Conservation (phyloP, 2,797 vertebrate genomes). For the Clarias laeviceps region DNA sequence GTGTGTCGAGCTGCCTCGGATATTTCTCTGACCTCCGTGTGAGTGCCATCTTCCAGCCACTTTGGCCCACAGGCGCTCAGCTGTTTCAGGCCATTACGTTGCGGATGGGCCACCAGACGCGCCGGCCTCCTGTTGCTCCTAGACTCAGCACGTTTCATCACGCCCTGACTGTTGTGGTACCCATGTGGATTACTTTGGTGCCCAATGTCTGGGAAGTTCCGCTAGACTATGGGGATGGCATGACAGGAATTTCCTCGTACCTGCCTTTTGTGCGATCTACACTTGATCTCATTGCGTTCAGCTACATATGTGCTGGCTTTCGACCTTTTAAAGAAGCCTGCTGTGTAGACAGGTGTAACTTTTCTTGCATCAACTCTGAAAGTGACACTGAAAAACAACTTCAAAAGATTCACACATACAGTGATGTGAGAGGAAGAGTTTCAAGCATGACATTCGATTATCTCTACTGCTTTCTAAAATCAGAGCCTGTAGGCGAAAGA, state of each 20-base stretch:
- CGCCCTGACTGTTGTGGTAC: constrained; percentile 54
- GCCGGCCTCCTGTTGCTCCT: constrained; percentile 53
- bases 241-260: constrained; percentile 15
- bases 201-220: constrained; percentile 46
- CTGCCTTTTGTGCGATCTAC: constrained; percentile 23
- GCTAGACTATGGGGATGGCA: constrained; percentile 28
- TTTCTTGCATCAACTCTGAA: background rate
- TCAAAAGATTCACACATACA: background rate
- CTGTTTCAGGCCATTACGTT: constrained; percentile 76
- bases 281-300: background rate
- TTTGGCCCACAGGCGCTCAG: constrained; percentile 73
- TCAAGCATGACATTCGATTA: constrained; percentile 45
- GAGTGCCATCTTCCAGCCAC: constrained; percentile 63
- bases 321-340: background rate
- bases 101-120: constrained; percentile 57
- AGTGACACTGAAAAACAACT: background rate
- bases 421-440: constrained; percentile 9
- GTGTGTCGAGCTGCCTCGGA: constrained; percentile 70
- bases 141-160: constrained; percentile 63
- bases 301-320: background rate
- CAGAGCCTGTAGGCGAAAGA: constrained; percentile 63
- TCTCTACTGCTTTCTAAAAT: constrained; percentile 71
- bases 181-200: constrained; percentile 52
- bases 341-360: background rate
- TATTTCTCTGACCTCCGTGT: constrained; percentile 72